Conservation (phyloP, 2,113 vertebrate species). For the Ceuthmochares aereus region DNA sequence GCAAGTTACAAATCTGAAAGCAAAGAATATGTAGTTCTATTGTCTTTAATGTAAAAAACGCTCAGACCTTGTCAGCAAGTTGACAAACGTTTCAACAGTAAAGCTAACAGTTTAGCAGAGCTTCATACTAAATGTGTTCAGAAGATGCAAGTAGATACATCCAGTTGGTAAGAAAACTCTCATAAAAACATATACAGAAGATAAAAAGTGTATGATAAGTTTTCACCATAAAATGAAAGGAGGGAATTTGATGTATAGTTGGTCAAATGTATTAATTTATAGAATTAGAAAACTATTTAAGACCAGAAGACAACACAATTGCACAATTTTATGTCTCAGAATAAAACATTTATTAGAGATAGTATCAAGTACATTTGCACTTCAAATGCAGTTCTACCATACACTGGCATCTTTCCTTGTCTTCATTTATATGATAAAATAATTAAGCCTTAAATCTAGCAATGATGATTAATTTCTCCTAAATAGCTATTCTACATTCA, state of each 20-base stretch:
- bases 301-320: slow-evolving; percentile 56
- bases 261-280: slow-evolving; percentile 20
- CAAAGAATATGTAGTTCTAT: background rate
- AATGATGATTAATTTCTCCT: slow-evolving; percentile 54
- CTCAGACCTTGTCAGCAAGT: background rate
- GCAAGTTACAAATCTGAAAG: background rate
- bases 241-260: background rate
- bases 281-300: slow-evolving; percentile 61
- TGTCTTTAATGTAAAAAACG: background rate
- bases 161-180: background rate
- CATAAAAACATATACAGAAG: background rate
- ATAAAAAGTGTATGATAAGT: background rate
- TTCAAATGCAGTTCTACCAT: slow-evolving; percentile 24
- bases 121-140: background rate
- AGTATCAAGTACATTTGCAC: slow-evolving; percentile 14
- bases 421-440: slow-evolving; percentile 35
- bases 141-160: background rate
- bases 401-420: slow-evolving; percentile 15
- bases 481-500: slow-evolving; percentile 44
- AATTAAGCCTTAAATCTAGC: slow-evolving; percentile 61
- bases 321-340: slow-evolving; percentile 21
- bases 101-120: background rate
- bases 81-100: background rate
- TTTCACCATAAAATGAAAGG: background rate
- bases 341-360: slow-evolving; percentile 29